phyloP scores from a whole-genome alignment of 2,113 vertebrate species.

The Pedionomus torquatus region DNA sequence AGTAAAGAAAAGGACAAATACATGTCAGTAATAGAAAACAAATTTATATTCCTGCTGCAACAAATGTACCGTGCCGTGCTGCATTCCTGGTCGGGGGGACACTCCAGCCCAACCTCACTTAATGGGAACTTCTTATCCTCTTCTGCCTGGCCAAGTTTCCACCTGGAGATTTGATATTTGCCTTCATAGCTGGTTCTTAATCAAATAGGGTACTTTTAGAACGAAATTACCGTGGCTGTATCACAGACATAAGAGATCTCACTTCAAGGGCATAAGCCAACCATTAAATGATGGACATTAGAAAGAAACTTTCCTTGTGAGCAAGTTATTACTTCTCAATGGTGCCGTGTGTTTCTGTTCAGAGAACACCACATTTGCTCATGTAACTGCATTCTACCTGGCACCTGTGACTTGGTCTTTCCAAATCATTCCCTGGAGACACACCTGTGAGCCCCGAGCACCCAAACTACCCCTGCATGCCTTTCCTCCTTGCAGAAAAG shows the following conservation, averaged over 20 bases:
- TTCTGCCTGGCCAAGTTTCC: not conserved
- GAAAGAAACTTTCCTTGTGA: constrained; percentile 21
- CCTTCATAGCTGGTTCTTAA: constrained; percentile 52
- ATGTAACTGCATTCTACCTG: not conserved
- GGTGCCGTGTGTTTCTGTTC: fast-evolving
- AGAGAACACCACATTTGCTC: not conserved
- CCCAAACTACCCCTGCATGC: fast-evolving
- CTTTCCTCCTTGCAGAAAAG: not conserved
- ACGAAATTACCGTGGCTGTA: not conserved
- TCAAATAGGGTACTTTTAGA: constrained; percentile 46
- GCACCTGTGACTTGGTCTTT: fast-evolving
- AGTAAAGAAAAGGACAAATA: constrained; percentile 58
- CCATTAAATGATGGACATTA: constrained; percentile 15
- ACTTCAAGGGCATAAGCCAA: constrained; percentile 57
- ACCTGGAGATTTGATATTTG: constrained; percentile 50
- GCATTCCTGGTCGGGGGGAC: not conserved
- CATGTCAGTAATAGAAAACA: constrained; percentile 42
- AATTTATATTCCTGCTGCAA: constrained; percentile 18
- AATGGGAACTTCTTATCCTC: constrained; percentile 14
- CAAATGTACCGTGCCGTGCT: not conserved
- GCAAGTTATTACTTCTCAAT: fast-evolving
- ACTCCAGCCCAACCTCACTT: fast-evolving
- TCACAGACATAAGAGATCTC: not conserved
- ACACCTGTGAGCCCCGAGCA: fast-evolving
- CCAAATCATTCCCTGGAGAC: not conserved